Percentiles rank a stretch among this genome's conserved stretches.
These are phyloP conservation scores for Erpetoichthys calabaricus DNA, from an alignment of 2,797 vertebrate species.

Conservation along the genomic window DNA sequence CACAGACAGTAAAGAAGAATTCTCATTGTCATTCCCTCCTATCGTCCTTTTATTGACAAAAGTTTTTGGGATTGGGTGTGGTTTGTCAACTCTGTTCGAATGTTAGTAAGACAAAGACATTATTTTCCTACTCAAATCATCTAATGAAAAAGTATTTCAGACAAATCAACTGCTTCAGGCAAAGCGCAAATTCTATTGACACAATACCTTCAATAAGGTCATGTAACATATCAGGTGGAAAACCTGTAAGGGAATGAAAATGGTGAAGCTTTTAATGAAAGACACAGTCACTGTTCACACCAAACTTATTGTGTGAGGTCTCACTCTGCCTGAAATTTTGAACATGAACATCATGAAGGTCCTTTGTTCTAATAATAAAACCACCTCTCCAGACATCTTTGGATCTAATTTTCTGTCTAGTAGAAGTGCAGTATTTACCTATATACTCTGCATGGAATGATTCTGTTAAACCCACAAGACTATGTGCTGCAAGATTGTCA, in stretches of 20 bases:
- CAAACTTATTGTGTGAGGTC: not conserved
- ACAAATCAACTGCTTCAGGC: not conserved
- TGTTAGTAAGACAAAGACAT: not conserved
- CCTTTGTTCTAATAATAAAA: slow-evolving; percentile 13
- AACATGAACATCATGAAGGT: slow-evolving; percentile 5
- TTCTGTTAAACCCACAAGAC: slow-evolving; percentile 9
- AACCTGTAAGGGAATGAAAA: not conserved
- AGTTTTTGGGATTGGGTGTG: not conserved
- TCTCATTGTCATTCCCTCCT: not conserved
- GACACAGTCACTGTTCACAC: not conserved
- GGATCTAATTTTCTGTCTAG: not conserved
- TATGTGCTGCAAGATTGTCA: too few species aligned
- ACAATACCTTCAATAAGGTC: slow-evolving; percentile 1
- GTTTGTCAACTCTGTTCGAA: not conserved
- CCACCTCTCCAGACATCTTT: slow-evolving; percentile 10
- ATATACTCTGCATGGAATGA: slow-evolving; percentile 4
- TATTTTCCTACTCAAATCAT: not conserved
- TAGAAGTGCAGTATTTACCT: slow-evolving; percentile 14
- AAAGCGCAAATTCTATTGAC: not conserved
- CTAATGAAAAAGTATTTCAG: not conserved
- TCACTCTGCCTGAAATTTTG: not conserved
- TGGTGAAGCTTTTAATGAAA: not conserved
- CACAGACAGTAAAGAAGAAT: not conserved
- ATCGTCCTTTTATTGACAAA: not conserved
- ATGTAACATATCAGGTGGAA: not conserved